These are phyloP conservation scores for Phrynocephalus forsythii DNA, from an alignment of 2,797 vertebrate genomes.

Conservation along the genomic window DNA sequence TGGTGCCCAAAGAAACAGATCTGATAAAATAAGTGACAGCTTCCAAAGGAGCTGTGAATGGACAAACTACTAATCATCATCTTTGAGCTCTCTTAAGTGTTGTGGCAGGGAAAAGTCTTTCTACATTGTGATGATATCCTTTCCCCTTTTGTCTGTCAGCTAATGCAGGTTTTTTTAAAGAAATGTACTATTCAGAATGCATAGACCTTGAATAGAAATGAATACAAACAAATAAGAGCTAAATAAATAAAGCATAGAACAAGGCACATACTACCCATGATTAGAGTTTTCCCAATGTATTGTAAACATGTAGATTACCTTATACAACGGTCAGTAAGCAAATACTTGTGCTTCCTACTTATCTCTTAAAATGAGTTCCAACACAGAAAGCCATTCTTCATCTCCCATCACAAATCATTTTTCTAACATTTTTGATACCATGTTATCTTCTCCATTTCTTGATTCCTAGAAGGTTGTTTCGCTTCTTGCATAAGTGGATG, in stretches of 20 bases:
- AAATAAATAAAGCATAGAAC: neutral
- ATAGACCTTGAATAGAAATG: neutral
- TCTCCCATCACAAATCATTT: neutral
- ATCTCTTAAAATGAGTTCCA: neutral
- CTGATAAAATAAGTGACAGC: constrained; percentile 18
- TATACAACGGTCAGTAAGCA: neutral
- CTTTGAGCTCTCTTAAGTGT: neutral
- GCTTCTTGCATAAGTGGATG: neutral
- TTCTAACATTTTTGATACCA: neutral
- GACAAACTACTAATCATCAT: constrained; percentile 4
- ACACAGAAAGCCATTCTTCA: neutral
- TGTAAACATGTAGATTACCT: constrained; percentile 1
- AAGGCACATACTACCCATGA: neutral
- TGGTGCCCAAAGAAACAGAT: neutral
- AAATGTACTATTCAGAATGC: neutral
- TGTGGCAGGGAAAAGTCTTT: neutral
- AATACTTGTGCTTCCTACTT: too few species aligned
- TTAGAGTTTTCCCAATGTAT: neutral
- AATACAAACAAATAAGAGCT: neutral
- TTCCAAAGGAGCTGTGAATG: constrained; percentile 15
- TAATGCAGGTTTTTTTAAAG: neutral
- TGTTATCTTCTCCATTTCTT: neutral
- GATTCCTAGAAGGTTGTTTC: neutral
- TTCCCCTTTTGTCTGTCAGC: neutral
- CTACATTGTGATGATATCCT: neutral